Evolutionary conservation across 2,797 vertebrate genomes (phyloP), one percentile per base, ranked within the genome.

Genomic region (Gymnoscopelus microlampas): DNA sequence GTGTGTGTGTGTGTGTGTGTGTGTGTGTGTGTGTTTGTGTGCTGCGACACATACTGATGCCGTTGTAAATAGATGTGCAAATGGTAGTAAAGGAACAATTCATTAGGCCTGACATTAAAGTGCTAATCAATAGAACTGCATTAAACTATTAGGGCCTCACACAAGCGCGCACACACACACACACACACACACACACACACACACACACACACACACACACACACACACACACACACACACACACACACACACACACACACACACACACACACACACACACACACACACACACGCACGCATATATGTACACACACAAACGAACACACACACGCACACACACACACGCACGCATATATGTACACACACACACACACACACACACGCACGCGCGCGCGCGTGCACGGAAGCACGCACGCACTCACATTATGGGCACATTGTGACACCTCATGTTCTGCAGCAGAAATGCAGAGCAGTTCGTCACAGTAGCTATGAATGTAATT

Each of bases 51-150:
- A 87, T 80, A 81, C 87, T 79, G 71, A 90, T 90, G 85, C 71
- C 2, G 26, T 76, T 70, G 85, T 89, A 89, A 93, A 90, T 85
- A 89, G 89, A 92, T 90, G 90, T 85, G 87, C 88, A 89, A 91
- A 91, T 82, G 78, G 86, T 88, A 91, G 93, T 94, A 93, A 93
- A 90, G 89, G 85, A 92, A 92, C 93, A 87, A 94, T 94, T 93
- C 85, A 94, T 93, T 94, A 93, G 87, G 80, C 82, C 70, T 87
- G 87, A 87, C 91, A 90, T 92, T 91, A 91, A 93, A 92, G 90
- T 89, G 85, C 87, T 91, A 92, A 94, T 95, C 94, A 94, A 93
- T 94, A 93, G 84, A 88, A 86, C 86, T 91, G 90, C 93, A 93
- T 94, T 94, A 92, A 93, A 92, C 92, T 89, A 91, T 93, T 93